phyloP scores from a whole-genome alignment of 2,113 vertebrate genomes.

The Nibea albiflora region DNA sequence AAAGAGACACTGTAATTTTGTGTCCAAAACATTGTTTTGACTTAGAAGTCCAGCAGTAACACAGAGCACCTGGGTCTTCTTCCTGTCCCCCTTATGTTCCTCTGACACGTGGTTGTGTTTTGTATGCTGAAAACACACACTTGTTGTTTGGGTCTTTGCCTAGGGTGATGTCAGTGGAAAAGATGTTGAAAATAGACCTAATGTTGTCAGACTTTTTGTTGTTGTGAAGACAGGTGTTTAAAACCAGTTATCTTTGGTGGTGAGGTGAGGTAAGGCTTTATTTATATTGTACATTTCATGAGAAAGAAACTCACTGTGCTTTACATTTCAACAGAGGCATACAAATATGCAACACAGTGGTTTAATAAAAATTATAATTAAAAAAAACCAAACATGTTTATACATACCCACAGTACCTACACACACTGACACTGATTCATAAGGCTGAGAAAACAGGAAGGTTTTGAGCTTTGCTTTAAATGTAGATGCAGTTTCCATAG shows the following conservation, averaged over 20 bases:
- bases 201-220: not conserved
- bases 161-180: constrained; percentile 44
- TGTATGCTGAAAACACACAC: constrained; percentile 20
- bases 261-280: not conserved
- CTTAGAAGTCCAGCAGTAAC: not conserved
- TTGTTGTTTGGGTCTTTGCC: constrained; percentile 9
- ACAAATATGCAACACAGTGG: no score
- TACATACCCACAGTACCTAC: no score
- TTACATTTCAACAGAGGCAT: no score
- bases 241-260: not conserved
- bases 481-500: no score
- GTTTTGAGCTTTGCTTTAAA: no score
- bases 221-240: not conserved
- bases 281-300: no score
- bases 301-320: no score
- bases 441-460: no score
- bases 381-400: no score
- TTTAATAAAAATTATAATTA: no score
- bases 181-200: not conserved
- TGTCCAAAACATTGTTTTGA: constrained; percentile 28
- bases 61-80: constrained; percentile 47
- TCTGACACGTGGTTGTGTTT: constrained; percentile 36
- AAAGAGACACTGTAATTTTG: constrained; percentile 26
- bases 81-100: constrained; percentile 14
- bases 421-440: no score